These are phyloP conservation scores for Caradrina clavipalpis DNA, from an alignment of 2,888 invertebrate species.

Conservation along the genomic window DNA sequence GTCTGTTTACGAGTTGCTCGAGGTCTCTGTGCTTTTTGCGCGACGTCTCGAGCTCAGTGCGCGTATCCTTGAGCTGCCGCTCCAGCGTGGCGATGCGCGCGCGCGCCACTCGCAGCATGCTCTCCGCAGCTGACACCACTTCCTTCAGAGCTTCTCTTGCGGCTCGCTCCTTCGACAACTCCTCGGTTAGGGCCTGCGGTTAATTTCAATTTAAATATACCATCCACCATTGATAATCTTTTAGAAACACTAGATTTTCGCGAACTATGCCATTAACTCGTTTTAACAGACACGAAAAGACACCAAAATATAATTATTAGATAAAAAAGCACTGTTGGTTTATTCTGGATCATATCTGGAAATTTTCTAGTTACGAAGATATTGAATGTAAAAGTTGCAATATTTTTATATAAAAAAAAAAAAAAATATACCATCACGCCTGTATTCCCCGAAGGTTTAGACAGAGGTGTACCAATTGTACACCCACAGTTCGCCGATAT, in stretches of 20 bases:
- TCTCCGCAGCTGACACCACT: slow-evolving; percentile 82
- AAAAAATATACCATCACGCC: no score
- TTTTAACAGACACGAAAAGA: no score
- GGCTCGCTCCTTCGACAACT: slow-evolving; percentile 81
- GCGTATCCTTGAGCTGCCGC: slow-evolving; percentile 81
- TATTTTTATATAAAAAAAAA: no score
- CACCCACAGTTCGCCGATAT: no score
- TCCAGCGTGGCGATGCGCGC: slow-evolving; percentile 82
- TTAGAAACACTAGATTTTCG: background rate
- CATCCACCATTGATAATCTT: background rate
- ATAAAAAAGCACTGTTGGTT: background rate
- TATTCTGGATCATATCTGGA: background rate
- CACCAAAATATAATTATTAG: no score
- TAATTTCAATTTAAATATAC: background rate
- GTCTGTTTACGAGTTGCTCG: slow-evolving; percentile 85
- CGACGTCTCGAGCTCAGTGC: slow-evolving; percentile 76
- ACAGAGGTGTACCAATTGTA: no score
- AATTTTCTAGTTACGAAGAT: no score
- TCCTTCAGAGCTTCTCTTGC: slow-evolving; percentile 82
- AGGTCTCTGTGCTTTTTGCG: slow-evolving; percentile 84
- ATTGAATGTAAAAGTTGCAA: no score
- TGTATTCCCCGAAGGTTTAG: no score
- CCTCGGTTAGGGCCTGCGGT: slow-evolving; percentile 74
- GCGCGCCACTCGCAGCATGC: slow-evolving; percentile 84
- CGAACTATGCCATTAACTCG: no score